Percentiles rank a stretch among this genome's conserved stretches.
phyloP scores from a whole-genome alignment of 2,113 vertebrate genomes.

The Prochilodus magdalenae region DNA sequence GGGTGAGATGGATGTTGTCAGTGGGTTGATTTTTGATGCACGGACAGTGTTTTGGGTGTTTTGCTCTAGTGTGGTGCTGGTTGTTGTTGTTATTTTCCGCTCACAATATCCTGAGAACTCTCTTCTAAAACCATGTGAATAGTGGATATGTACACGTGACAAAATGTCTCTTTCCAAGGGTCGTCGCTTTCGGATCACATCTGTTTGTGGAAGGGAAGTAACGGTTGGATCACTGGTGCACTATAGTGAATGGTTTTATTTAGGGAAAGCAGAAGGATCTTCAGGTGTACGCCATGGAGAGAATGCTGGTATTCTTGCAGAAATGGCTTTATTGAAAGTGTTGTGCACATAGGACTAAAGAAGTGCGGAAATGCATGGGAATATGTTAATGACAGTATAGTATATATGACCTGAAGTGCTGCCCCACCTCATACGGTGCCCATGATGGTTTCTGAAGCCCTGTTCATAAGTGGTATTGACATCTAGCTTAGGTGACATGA shows the following conservation, averaged over 20 bases:
- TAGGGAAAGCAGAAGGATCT: neutral
- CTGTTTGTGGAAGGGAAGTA: conserved; percentile 44
- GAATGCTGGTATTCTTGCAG: conserved; percentile 54
- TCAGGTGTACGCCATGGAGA: conserved; percentile 1
- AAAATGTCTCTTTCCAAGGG: neutral
- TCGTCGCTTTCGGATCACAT: conserved; percentile 62
- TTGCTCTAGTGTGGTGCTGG: conserved; percentile 38
- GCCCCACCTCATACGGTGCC: conserved; percentile 10
- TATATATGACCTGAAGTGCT: conserved; percentile 37
- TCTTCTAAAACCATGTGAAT: conserved; percentile 7
- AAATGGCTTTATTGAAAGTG: conserved; percentile 57
- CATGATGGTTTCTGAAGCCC: neutral
- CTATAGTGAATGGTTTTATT: neutral
- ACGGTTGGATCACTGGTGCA: neutral
- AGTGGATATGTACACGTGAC: conserved; percentile 8
- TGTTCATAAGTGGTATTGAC: too few species aligned
- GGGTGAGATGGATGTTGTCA: conserved; percentile 31
- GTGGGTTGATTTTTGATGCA: conserved; percentile 32
- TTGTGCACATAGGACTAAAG: conserved; percentile 66
- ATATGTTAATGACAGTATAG: conserved; percentile 51
- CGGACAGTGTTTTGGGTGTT: conserved; percentile 43
- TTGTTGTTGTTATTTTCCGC: conserved; percentile 43
- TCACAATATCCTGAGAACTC: conserved; percentile 31
- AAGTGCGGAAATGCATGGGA: conserved; percentile 58
- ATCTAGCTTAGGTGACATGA: too few species aligned